phyloP scores from a whole-genome alignment of 2,888 invertebrate genomes.

The Lissocephala sabroskyi region DNA sequence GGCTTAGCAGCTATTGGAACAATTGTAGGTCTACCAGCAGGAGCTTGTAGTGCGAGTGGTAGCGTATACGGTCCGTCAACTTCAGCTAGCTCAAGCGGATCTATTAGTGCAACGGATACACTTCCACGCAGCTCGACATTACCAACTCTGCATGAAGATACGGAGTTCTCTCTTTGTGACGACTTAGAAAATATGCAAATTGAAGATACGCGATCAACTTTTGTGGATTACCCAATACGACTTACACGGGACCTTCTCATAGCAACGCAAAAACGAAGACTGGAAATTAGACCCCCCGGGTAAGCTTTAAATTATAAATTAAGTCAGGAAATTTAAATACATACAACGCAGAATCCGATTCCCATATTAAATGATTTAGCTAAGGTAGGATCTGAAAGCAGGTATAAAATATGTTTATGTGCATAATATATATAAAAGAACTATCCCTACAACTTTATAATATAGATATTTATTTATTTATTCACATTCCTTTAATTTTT shows the following conservation, averaged over 20 bases:
- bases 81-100: conserved; percentile 72
- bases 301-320: no score
- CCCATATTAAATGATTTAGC: no score
- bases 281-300: conserved; percentile 77
- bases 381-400: no score
- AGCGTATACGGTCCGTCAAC: conserved; percentile 72
- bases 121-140: conserved; percentile 76
- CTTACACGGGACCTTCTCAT: conserved; percentile 86
- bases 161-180: conserved; percentile 77
- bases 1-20: conserved; percentile 13
- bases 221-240: conserved; percentile 74
- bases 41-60: conserved; percentile 70
- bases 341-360: no score
- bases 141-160: conserved; percentile 90
- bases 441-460: no score
- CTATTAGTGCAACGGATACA: conserved; percentile 72
- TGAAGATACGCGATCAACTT: conserved; percentile 63
- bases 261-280: conserved; percentile 84
- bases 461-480: no score
- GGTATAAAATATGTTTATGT: no score
- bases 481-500: no score
- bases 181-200: conserved; percentile 69
- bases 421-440: no score
- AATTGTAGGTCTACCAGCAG: conserved; percentile 38
- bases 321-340: no score